Conservation (phyloP, 2,113 vertebrate genomes). For the Oxyruncus cristatus region DNA sequence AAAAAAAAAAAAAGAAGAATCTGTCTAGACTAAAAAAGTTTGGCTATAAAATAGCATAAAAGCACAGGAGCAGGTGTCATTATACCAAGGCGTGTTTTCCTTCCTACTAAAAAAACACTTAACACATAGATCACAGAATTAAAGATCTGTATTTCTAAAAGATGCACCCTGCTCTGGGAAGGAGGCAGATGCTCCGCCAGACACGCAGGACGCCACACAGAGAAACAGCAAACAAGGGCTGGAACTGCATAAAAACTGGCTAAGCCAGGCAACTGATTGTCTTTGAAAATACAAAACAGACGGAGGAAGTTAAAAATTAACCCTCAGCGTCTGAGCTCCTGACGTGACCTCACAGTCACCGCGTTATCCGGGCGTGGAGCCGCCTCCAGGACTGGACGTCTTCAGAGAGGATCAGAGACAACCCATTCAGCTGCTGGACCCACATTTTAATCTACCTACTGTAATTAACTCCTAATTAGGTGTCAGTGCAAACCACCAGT, state of each 20-base stretch:
- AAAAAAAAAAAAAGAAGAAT: conserved; percentile 43
- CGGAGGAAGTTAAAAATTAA: background rate
- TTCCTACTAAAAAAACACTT: conserved; percentile 20
- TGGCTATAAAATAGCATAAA: conserved; percentile 46
- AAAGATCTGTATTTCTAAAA: background rate
- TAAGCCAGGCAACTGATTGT: conserved; percentile 49
- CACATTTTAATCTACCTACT: background rate
- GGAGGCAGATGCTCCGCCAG: background rate
- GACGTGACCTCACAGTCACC: background rate
- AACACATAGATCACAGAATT: conserved; percentile 7
- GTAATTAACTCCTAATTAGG: background rate
- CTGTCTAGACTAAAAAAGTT: conserved; percentile 56
- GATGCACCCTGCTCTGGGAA: background rate
- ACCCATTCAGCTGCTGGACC: background rate
- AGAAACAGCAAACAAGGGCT: conserved; percentile 3
- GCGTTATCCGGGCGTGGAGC: background rate
- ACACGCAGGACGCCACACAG: background rate
- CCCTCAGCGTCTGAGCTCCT: background rate
- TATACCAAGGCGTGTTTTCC: background rate
- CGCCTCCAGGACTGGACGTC: background rate
- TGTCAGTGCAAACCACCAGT: background rate
- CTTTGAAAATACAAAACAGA: background rate
- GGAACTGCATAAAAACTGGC: background rate
- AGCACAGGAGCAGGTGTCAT: conserved; percentile 8
- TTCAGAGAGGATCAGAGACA: background rate